Percentiles rank a stretch among this genome's conserved stretches.
Evolutionary conservation across 2,888 invertebrate species (phyloP).

Genomic region (Cheilosia grossa): DNA sequence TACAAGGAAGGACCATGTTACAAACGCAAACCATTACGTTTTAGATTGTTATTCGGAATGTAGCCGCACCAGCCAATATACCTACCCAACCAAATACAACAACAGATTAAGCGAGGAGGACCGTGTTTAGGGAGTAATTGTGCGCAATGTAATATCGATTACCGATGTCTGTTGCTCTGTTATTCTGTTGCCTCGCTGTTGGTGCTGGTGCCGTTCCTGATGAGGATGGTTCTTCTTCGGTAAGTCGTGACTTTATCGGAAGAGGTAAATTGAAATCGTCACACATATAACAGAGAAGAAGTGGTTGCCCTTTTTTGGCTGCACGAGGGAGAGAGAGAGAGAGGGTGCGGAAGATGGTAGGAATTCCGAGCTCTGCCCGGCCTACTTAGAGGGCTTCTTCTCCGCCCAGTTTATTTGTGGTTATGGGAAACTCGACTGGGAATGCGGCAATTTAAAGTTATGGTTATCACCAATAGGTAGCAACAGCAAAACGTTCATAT

Average conservation of each 20-base stretch:
- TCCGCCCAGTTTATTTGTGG: slow-evolving; percentile 53
- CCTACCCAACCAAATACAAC: slow-evolving; percentile 29
- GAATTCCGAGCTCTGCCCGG: slow-evolving; percentile 56
- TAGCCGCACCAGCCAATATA: slow-evolving; percentile 47
- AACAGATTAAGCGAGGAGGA: slow-evolving; percentile 38
- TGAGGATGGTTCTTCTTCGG: slow-evolving; percentile 50
- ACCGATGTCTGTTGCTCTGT: slow-evolving; percentile 67
- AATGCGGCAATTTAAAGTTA: slow-evolving; percentile 63
- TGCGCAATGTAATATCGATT: slow-evolving; percentile 75
- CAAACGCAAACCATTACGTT: slow-evolving; percentile 67
- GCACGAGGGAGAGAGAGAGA: not conserved
- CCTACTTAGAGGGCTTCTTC: slow-evolving; percentile 42
- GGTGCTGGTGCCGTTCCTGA: slow-evolving; percentile 11
- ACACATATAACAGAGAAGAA: slow-evolving; percentile 15
- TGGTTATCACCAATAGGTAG: slow-evolving; percentile 65
- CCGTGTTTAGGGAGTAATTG: slow-evolving; percentile 74
- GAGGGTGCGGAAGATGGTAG: slow-evolving; percentile 42
- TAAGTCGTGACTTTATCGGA: slow-evolving; percentile 72
- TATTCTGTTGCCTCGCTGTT: slow-evolving; percentile 28
- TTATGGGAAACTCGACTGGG: slow-evolving; percentile 49
- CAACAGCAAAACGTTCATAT: slow-evolving; percentile 40
- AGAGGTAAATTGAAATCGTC: slow-evolving; percentile 72
- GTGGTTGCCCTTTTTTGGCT: slow-evolving; percentile 5
- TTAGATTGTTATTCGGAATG: slow-evolving; percentile 64
- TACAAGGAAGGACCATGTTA: slow-evolving; percentile 72